Conservation (phyloP, 92 coral and sea anemone species). For the Siderastrea radians region DNA sequence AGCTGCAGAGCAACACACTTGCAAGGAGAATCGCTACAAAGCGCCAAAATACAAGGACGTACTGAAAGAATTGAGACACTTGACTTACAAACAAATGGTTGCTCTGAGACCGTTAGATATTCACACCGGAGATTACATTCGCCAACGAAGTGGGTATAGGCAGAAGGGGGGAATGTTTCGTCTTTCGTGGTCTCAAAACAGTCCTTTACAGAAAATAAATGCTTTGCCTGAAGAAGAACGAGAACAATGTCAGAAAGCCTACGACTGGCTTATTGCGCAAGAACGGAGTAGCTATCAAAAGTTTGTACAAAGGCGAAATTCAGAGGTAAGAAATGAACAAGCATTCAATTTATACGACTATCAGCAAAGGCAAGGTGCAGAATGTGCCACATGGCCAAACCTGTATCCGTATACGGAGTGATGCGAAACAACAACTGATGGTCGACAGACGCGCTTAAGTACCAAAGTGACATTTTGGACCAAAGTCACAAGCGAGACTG, state of each 20-base stretch:
- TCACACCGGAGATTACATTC: not conserved
- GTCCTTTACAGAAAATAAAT: slow-evolving; percentile 8
- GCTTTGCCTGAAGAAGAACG: not conserved
- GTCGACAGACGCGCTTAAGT: slow-evolving; percentile 26
- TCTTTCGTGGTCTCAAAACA: slow-evolving; percentile 19
- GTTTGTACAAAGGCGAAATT: not conserved
- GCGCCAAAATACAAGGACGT: not conserved
- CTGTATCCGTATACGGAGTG: slow-evolving; percentile 48
- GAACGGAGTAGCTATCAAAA: not conserved
- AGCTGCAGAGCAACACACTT: not conserved
- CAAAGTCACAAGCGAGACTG: slow-evolving; percentile 14
- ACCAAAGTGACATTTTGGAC: slow-evolving; percentile 18
- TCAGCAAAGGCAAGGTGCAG: slow-evolving; percentile 28
- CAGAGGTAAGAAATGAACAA: not conserved
- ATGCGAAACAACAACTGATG: slow-evolving; percentile 37
- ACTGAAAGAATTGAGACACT: not conserved
- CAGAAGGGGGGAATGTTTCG: slow-evolving; percentile 67
- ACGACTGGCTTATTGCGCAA: slow-evolving; percentile 7
- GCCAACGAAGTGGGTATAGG: not conserved
- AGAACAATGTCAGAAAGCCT: not conserved
- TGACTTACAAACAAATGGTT: not conserved
- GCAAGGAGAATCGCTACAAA: not conserved
- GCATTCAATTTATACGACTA: slow-evolving; percentile 37
- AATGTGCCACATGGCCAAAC: slow-evolving; percentile 64
- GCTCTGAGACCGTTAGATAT: not conserved